Conservation (phyloP, 1,140 invertebrate species). For the Anastrepha obliqua region DNA sequence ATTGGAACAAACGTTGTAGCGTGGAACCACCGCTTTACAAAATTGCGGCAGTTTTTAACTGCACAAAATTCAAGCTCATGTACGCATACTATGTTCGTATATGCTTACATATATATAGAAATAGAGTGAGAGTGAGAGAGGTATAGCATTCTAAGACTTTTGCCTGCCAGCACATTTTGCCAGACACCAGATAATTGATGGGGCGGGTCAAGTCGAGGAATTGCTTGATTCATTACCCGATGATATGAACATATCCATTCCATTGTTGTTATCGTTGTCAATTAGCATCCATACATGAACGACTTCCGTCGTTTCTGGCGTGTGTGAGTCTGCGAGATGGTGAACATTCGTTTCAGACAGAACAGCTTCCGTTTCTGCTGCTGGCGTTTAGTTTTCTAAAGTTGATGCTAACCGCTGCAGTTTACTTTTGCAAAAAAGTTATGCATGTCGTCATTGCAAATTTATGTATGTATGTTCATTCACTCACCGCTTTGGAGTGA, state of each 20-base stretch:
- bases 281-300: slow-evolving; percentile 33
- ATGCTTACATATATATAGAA: neutral
- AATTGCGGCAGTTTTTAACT: no score
- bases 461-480: neutral
- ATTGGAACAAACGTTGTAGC: no score
- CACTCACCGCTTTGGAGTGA: neutral
- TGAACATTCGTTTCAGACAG: slow-evolving; percentile 16
- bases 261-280: slow-evolving; percentile 30
- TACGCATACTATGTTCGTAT: neutral
- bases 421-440: slow-evolving; percentile 20
- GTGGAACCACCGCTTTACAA: no score
- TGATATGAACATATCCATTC: slow-evolving; percentile 20
- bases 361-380: slow-evolving; percentile 32
- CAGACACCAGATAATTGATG: slow-evolving; percentile 29
- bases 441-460: neutral
- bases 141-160: neutral
- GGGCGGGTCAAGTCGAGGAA: slow-evolving; percentile 3
- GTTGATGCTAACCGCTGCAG: neutral
- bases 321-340: neutral
- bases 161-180: neutral
- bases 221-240: slow-evolving; percentile 3
- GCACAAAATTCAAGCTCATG: no score
- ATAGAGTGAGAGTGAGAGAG: no score
- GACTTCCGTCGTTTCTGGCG: slow-evolving; percentile 35
- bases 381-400: slow-evolving; percentile 33